These are phyloP conservation scores for Tetrapedia diversipes DNA, from an alignment of 2,888 invertebrate species.

Conservation along the genomic window DNA sequence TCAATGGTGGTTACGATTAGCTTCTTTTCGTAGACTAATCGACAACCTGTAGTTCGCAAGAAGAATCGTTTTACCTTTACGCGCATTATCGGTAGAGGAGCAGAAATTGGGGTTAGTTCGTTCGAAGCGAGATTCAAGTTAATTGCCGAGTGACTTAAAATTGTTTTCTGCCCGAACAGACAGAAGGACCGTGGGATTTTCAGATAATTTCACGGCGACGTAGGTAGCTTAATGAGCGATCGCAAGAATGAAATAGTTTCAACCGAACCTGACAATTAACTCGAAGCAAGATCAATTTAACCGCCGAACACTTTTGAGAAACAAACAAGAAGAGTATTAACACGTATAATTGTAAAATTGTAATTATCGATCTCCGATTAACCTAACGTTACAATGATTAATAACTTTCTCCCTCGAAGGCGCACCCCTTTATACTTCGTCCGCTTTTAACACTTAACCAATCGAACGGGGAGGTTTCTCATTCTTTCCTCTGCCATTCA, in stretches of 20 bases:
- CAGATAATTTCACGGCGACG: constrained; percentile 35
- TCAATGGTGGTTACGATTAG: background rate
- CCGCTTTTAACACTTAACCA: too few relatives aligned
- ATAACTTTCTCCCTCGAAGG: too few relatives aligned
- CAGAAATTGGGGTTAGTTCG: background rate
- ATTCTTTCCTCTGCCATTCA: too few relatives aligned
- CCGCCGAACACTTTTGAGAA: background rate
- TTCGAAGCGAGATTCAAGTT: background rate
- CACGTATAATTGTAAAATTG: too few relatives aligned
- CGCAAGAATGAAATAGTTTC: background rate
- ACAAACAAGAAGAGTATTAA: too few relatives aligned
- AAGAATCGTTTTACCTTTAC: background rate
- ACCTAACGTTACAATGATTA: too few relatives aligned
- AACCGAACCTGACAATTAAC: background rate
- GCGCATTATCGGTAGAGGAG: background rate
- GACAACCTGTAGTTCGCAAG: background rate
- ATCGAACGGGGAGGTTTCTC: too few relatives aligned
- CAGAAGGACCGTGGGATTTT: constrained; percentile 33
- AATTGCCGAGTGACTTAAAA: constrained; percentile 11
- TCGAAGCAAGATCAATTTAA: background rate
- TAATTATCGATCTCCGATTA: too few relatives aligned
- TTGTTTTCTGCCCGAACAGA: constrained; percentile 32
- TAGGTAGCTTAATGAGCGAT: constrained; percentile 21
- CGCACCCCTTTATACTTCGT: too few relatives aligned
- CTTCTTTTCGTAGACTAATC: too few relatives aligned